Percentiles rank a stretch among this genome's conserved stretches.
phyloP scores from a whole-genome alignment of 2,888 invertebrate species.

The Agrenia bidenticulata region DNA sequence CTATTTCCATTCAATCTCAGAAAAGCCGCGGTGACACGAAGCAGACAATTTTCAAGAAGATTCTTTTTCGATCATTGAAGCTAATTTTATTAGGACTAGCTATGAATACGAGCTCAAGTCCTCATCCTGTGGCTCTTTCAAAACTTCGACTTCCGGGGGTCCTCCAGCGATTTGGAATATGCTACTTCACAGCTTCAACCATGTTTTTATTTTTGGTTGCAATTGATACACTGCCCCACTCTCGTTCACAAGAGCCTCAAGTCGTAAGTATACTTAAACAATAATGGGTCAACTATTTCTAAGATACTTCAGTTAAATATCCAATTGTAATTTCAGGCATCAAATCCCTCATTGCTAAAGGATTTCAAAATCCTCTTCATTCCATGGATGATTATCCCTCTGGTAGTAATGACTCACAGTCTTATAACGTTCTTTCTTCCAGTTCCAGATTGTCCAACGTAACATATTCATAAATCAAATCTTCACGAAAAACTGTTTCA shows the following conservation, averaged over 20 bases:
- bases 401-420: constrained; percentile 60
- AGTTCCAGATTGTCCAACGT: constrained; percentile 59
- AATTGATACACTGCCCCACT: constrained; percentile 9
- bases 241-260: constrained; percentile 2
- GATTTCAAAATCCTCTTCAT: background rate
- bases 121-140: constrained; percentile 59
- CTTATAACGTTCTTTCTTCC: constrained; percentile 56
- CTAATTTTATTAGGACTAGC: constrained; percentile 76
- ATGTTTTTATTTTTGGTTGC: constrained; percentile 61
- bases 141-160: constrained; percentile 80
- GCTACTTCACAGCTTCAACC: constrained; percentile 74
- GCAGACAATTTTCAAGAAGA: constrained; percentile 63
- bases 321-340: too few relatives aligned
- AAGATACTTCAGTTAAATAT: too few relatives aligned
- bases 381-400: constrained; percentile 66
- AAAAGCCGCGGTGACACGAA: constrained; percentile 66
- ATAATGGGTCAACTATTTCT: too few relatives aligned
- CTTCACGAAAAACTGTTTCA: too few relatives aligned
- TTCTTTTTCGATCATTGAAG: constrained; percentile 71
- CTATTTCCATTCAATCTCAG: constrained; percentile 75
- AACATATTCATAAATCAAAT: constrained; percentile 42
- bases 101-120: constrained; percentile 64
- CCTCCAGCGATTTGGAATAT: constrained; percentile 80
- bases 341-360: too few relatives aligned
- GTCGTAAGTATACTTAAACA: too few relatives aligned